A percentile compares a stretch with the other conserved stretches of the same genome.
Evolutionary conservation across 1,140 invertebrate genomes (phyloP).

Genomic region (Drosophila kikkawai): DNA sequence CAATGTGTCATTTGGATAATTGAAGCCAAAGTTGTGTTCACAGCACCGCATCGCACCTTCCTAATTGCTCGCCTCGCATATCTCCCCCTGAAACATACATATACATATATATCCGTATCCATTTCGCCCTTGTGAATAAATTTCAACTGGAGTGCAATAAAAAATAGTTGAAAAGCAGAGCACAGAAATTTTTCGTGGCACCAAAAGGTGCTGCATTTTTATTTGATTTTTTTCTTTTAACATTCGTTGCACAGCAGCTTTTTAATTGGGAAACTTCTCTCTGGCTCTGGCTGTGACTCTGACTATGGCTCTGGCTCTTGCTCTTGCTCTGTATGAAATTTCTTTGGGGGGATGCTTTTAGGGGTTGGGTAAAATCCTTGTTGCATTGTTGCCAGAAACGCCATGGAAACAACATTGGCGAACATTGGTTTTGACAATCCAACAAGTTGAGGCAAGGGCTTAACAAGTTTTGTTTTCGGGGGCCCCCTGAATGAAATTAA

Average conservation of each 20-base stretch:
- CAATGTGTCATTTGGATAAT: conserved; percentile 65
- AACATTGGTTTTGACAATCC: conserved; percentile 53
- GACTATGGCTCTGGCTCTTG: neutral
- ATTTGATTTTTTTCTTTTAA: conserved; percentile 18
- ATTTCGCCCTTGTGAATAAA: conserved; percentile 42
- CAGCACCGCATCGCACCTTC: conserved; percentile 51
- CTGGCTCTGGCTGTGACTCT: neutral
- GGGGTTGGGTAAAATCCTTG: conserved; percentile 17
- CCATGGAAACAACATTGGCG: conserved; percentile 46
- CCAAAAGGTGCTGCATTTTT: conserved; percentile 32
- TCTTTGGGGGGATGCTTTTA: neutral
- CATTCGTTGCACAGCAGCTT: conserved; percentile 43
- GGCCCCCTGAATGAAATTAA: conserved; percentile 37
- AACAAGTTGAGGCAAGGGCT: conserved; percentile 48
- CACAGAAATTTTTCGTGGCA: conserved; percentile 41
- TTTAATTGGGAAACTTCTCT: conserved; percentile 66
- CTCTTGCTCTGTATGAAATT: neutral
- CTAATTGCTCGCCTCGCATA: conserved; percentile 44
- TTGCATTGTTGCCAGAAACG: conserved; percentile 40
- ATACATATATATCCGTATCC: conserved; percentile 1
- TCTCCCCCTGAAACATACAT: conserved; percentile 1
- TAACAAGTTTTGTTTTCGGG: conserved; percentile 46
- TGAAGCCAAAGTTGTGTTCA: conserved; percentile 62
- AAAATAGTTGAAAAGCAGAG: conserved; percentile 35
- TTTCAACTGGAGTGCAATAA: conserved; percentile 23